A percentile compares a stretch with the other conserved stretches of the same genome.
Evolutionary conservation across 2,113 vertebrate species (phyloP).

Genomic region (Callorhinus ursinus): DNA sequence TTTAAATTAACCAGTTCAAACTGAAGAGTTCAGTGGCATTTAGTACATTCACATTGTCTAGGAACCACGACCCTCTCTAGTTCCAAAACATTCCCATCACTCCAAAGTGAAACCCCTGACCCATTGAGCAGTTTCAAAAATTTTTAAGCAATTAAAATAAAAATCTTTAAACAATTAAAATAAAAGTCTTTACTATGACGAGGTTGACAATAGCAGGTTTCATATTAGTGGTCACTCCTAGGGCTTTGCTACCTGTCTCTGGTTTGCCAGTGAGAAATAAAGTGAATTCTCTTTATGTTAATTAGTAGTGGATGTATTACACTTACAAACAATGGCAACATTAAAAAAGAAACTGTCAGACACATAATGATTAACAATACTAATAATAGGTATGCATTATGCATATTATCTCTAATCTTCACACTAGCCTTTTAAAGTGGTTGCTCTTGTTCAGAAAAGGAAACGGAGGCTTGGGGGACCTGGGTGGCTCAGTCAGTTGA

Average conservation of each 20-base stretch:
- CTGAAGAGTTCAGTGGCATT: background rate
- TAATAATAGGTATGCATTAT: background rate
- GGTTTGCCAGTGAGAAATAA: conserved; percentile 38
- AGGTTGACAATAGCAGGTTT: background rate
- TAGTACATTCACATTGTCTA: background rate
- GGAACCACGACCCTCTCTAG: background rate
- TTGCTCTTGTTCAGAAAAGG: background rate
- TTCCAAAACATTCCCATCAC: background rate
- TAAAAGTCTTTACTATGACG: background rate
- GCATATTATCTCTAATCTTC: conserved; percentile 20
- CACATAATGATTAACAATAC: conserved; percentile 6
- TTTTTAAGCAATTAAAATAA: background rate
- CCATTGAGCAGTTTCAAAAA: background rate
- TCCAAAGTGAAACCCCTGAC: conserved; percentile 3
- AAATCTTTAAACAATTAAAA: conserved; percentile 26
- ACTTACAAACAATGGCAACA: background rate
- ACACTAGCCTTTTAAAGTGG: conserved; percentile 23
- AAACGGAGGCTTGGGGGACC: background rate
- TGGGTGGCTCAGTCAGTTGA: too few species aligned
- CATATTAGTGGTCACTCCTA: background rate
- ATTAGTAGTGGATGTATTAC: conserved; percentile 13
- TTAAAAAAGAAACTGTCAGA: conserved; percentile 26
- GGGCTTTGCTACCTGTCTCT: background rate
- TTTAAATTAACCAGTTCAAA: background rate
- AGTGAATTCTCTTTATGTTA: background rate